Evolutionary conservation across 1,140 invertebrate genomes (phyloP), one percentile per base, ranked within the genome.

Genomic region (Proctacanthus coquilletti): DNA sequence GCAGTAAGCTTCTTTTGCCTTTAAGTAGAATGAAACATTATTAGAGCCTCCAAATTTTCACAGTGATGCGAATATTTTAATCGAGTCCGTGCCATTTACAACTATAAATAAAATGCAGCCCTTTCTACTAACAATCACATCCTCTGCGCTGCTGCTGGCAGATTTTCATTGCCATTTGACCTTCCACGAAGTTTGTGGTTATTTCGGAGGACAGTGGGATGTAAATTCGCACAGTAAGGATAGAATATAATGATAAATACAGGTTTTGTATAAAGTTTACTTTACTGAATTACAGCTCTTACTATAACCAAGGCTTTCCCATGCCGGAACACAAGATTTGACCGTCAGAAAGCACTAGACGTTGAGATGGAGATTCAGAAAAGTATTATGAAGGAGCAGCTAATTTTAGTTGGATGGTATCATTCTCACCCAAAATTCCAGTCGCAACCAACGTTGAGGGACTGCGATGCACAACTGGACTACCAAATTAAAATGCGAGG

Each of bases 401-500:
- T 93, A 18, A 76, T 75, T 18, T 63, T 94, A 8, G 79, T 95
- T 21, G 91, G 89, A 4, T 94, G 91, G 89, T 96, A 96, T 67
- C 91, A 96, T 56, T 92, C 86, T n/a, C 91, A 95, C 67, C 88
- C 89, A 1, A 73, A 78, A 29, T 80, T 84, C 41, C 75, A 82
- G 43, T 82, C 87, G 8, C 82, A 88, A 42, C 89, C 89, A 8
- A 88, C 86, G 13, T 62, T 94, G 1, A 68, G 84, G 31, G 92
- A 96, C 60, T 83, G 92, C 42, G 85, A 92, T 51, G 76, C 81
- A 43, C 92, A 96, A 58, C 65, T 95, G 38, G 87, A 93, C 48
- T 93, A 94, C 68, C 85, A 97, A 66, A 83, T 95, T 34, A 81
- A 80, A 56, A 86, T 95, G 83, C 84, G 89, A 49, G 89, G 89